Evolutionary conservation across 2,888 invertebrate genomes (phyloP), one percentile per base, ranked within the genome.

Genomic region (Apoda limacodes): DNA sequence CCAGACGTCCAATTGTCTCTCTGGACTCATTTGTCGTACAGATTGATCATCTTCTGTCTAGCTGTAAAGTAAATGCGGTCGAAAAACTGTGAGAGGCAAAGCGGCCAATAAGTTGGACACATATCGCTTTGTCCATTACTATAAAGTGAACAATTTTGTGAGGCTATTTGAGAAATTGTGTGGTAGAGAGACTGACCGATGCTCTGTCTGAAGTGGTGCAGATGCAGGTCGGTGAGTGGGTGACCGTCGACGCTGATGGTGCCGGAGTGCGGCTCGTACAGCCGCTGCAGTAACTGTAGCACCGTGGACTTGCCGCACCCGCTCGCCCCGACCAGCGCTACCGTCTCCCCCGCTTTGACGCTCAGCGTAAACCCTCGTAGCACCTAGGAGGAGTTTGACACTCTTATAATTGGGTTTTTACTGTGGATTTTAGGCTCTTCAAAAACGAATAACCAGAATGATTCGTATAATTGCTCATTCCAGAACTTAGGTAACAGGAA

Each of bases 221-320:
- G 82, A 52, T 93, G 88, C 22, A 93, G 57, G 5, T 83, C 75
- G 3, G 76, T 67, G 10, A 92, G 74, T 42, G 85, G 78, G 4
- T 74, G 71, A 0, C 85, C 87, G 50, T 90, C 90, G 3, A 91
- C 65, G 4, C 64, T 56, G 23, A 90, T 76, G 55, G 44, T 46
- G 4, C 86, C 86, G 22, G 74, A 68, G 5, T 65, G 61, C 0
- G 89, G 88, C 56, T 89, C 88, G 59, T 91, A 91, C 45, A 90
- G 83, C 9, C 90, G 68, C 54, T 89, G 89, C 48, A 89, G 71
- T 24, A 94, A 72, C 54, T 93, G 92, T 37, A 93, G 75, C 22
- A 88, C 82, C 0, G 93, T 93, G 2, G 90, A 90, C 68, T 93
- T 93, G 24, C 93, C 93, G 59, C 91, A 90, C 1, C 93, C 92